Evolutionary conservation across 2,888 invertebrate genomes (phyloP).

Genomic region (Mactromeris polynyma): DNA sequence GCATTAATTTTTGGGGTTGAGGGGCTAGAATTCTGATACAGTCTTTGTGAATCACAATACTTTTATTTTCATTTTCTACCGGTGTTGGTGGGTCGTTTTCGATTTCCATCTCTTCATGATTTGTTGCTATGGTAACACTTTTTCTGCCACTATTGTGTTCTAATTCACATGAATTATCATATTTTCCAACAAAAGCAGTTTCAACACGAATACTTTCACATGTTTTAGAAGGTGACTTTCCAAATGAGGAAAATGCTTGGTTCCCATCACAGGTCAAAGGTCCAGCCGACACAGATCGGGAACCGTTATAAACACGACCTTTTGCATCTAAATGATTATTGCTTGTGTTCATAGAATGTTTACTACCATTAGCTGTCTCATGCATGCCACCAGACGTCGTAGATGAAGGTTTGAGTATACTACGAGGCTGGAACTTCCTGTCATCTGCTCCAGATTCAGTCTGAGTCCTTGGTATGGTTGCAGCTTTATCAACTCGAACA

Average conservation of each 20-base stretch:
- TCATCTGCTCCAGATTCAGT: slow-evolving; percentile 70
- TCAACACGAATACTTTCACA: slow-evolving; percentile 74
- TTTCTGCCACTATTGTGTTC: slow-evolving; percentile 56
- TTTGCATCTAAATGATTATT: slow-evolving; percentile 37
- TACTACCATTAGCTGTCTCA: slow-evolving; percentile 69
- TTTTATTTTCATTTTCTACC: slow-evolving; percentile 45
- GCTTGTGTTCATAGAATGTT: slow-evolving; percentile 46
- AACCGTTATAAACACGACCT: slow-evolving; percentile 50
- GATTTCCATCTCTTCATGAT: slow-evolving; percentile 43
- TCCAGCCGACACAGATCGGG: slow-evolving; percentile 64
- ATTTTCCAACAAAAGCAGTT: slow-evolving; percentile 77
- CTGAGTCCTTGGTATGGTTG: slow-evolving; percentile 79
- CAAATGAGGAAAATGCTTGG: slow-evolving; percentile 57
- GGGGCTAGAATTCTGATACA: slow-evolving; percentile 72
- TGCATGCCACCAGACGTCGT: slow-evolving; percentile 74
- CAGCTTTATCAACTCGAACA: slow-evolving; percentile 71
- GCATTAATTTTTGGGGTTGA: slow-evolving; percentile 68
- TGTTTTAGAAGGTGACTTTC: slow-evolving; percentile 61
- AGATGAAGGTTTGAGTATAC: slow-evolving; percentile 77
- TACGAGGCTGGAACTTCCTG: slow-evolving; percentile 67
- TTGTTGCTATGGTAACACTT: slow-evolving; percentile 70
- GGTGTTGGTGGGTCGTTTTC: slow-evolving; percentile 40
- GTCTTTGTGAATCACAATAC: slow-evolving; percentile 63
- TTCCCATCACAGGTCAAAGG: slow-evolving; percentile 54
- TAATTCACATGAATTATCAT: slow-evolving; percentile 58